These are phyloP conservation scores for Harpagoxenus sublaevis DNA, from an alignment of 2,888 invertebrate species.

Conservation along the genomic window DNA sequence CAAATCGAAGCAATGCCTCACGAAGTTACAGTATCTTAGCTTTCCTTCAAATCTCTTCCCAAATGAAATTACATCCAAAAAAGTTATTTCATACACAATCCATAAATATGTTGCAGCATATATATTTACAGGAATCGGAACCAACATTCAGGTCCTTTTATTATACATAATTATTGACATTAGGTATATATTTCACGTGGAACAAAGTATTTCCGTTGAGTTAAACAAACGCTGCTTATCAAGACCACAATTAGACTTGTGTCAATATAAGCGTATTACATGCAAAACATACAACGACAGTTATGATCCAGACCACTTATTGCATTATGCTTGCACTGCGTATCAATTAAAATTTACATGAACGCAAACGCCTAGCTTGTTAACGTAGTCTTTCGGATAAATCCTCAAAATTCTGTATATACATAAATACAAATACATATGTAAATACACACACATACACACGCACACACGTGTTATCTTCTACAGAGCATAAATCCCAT, in stretches of 20 bases:
- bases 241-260: slow-evolving; percentile 24
- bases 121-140: slow-evolving; percentile 19
- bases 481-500: slow-evolving; percentile 24
- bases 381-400: slow-evolving; percentile 15
- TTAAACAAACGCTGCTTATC: slow-evolving; percentile 28
- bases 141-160: background rate
- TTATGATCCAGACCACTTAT: slow-evolving; percentile 13
- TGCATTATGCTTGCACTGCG: slow-evolving; percentile 9
- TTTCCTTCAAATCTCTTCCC: background rate
- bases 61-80: background rate
- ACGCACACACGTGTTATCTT: background rate
- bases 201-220: slow-evolving; percentile 17
- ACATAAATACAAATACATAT: background rate
- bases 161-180: slow-evolving; percentile 17
- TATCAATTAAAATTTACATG: slow-evolving; percentile 1
- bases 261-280: background rate
- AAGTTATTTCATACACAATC: background rate
- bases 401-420: slow-evolving; percentile 23
- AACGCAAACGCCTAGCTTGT: background rate
- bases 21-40: background rate
- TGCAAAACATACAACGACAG: background rate
- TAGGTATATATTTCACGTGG: background rate
- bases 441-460: background rate
- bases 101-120: slow-evolving; percentile 28
- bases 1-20: background rate